Percentiles rank a stretch among this genome's conserved stretches.
Conservation (phyloP, 2,888 invertebrate genomes). For the Cepaea hortensis region DNA sequence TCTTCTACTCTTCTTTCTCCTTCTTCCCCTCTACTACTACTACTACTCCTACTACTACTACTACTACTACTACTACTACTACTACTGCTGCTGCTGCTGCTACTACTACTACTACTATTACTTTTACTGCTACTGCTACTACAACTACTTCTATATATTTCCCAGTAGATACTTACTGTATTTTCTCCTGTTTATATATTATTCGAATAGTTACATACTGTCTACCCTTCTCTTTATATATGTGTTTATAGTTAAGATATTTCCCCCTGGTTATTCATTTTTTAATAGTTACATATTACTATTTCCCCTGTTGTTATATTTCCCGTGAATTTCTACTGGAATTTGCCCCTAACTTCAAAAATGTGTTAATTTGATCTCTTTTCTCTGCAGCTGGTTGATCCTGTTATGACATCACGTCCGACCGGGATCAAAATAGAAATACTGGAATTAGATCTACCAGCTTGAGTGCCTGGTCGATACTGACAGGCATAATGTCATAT, state of each 20-base stretch:
- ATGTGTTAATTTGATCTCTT: neutral
- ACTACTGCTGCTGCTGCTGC: no score
- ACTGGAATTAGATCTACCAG: neutral
- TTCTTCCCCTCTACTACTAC: constrained; percentile 47
- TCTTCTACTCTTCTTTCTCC: constrained; percentile 42
- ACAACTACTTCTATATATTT: neutral
- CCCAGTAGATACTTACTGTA: no score
- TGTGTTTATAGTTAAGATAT: no score
- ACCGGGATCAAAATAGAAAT: neutral
- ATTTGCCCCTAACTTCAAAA: neutral
- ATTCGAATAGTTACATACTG: no score
- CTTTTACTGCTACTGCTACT: neutral
- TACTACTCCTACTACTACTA: constrained; percentile 9
- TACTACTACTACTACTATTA: no score
- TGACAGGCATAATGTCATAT: no score
- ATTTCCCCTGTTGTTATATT: no score
- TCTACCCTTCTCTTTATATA: no score
- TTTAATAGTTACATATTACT: no score
- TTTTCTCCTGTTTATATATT: no score
- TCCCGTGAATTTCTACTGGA: no score
- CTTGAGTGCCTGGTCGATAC: neutral
- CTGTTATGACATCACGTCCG: neutral
- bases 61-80: neutral
- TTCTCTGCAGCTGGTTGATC: neutral
- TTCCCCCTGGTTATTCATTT: no score